phyloP scores from a whole-genome alignment of 2,113 vertebrate genomes.

The Microcebus ravelobensis region DNA sequence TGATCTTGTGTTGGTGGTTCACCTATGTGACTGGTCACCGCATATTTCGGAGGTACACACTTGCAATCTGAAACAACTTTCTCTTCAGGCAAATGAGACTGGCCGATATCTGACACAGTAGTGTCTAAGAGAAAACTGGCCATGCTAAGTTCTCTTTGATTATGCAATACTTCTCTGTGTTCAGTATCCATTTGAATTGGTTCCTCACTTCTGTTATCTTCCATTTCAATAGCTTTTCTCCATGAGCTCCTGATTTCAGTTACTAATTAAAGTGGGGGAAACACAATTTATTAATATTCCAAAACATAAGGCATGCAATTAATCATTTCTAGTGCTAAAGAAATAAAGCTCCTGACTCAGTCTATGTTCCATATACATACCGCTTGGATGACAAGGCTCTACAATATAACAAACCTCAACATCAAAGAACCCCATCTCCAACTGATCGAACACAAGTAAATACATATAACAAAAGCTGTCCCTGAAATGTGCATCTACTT shows the following conservation, averaged over 20 bases:
- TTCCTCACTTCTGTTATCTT: constrained; percentile 40
- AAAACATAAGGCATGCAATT: constrained; percentile 34
- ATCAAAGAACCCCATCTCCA: constrained; percentile 1
- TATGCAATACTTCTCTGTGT: not conserved
- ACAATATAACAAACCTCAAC: constrained; percentile 18
- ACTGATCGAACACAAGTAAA: not conserved
- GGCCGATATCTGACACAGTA: not conserved
- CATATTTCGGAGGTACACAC: not conserved
- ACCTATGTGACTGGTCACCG: not conserved
- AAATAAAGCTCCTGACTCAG: constrained; percentile 27
- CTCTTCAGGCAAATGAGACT: constrained; percentile 31
- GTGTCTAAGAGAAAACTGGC: constrained; percentile 7
- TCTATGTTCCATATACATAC: not conserved
- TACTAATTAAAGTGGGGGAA: constrained; percentile 76
- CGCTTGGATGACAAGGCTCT: not conserved
- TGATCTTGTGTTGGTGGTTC: not conserved
- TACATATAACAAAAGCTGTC: constrained; percentile 17
- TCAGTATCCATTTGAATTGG: not conserved
- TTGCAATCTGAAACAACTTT: not conserved
- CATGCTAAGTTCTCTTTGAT: not conserved
- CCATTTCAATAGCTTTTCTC: constrained; percentile 82
- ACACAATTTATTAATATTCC: constrained; percentile 52
- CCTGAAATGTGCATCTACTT: constrained; percentile 23
- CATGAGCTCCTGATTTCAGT: constrained; percentile 84
- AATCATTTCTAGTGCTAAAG: constrained; percentile 26